A percentile compares a stretch with the other conserved stretches of the same genome.
phyloP scores from a whole-genome alignment of 2,888 invertebrate species.

The Laspeyria flexula region DNA sequence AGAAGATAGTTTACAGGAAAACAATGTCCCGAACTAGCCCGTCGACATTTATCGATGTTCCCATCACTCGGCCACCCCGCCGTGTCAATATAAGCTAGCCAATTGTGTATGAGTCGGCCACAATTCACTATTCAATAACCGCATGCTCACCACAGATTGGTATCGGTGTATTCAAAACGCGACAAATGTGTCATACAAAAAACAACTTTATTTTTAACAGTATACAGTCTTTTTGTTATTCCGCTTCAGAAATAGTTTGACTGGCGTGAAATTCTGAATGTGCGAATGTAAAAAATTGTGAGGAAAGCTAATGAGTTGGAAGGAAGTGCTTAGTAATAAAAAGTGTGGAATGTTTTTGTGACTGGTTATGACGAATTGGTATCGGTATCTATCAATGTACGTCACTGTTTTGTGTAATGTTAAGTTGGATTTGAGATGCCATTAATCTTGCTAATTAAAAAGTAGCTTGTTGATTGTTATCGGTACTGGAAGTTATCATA shows the following conservation, averaged over 20 bases:
- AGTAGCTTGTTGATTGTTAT: not conserved
- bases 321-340: constrained; percentile 36
- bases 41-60: constrained; percentile 43
- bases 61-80: constrained; percentile 74
- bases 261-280: constrained; percentile 49
- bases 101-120: constrained; percentile 78
- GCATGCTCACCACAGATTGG: constrained; percentile 70
- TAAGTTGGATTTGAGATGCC: constrained; percentile 5
- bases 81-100: constrained; percentile 76
- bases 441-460: constrained; percentile 8
- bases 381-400: constrained; percentile 24
- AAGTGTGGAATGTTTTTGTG: constrained; percentile 19
- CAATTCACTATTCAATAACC: constrained; percentile 80
- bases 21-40: constrained; percentile 33
- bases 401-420: constrained; percentile 33
- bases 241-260: constrained; percentile 25
- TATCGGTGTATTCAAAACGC: constrained; percentile 56
- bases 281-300: constrained; percentile 49
- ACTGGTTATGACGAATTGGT: constrained; percentile 22
- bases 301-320: constrained; percentile 51
- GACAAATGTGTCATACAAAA: constrained; percentile 21
- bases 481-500: not conserved
- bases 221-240: constrained; percentile 2
- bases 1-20: constrained; percentile 28
- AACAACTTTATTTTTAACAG: constrained; percentile 24